These are phyloP conservation scores for Azemiops feae DNA, from an alignment of 2,113 vertebrate genomes.

Conservation along the genomic window DNA sequence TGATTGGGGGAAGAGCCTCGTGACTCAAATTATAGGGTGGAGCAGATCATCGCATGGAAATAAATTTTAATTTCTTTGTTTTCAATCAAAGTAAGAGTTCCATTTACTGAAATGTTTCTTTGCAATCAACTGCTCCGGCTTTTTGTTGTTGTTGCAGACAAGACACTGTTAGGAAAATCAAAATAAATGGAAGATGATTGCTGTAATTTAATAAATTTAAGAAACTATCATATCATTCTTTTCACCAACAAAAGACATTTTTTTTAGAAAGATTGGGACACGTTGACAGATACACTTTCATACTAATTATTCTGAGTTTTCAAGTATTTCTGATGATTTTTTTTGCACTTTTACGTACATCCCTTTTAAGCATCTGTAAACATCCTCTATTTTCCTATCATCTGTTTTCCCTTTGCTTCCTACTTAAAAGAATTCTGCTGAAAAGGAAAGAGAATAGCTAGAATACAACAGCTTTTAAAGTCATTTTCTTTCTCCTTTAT, in stretches of 20 bases:
- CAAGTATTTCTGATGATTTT: background rate
- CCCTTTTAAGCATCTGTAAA: background rate
- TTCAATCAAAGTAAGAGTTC: constrained; percentile 21
- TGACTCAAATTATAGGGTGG: constrained; percentile 53
- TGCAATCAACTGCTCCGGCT: constrained; percentile 15
- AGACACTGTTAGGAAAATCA: background rate
- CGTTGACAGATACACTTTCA: background rate
- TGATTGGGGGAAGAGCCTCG: constrained; percentile 58
- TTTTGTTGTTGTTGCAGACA: background rate
- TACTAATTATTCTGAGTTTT: background rate
- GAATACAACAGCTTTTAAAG: background rate
- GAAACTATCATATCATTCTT: background rate
- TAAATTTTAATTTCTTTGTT: constrained; percentile 53
- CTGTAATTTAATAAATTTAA: constrained; percentile 4
- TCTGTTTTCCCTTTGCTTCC: background rate
- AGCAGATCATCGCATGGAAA: constrained; percentile 15
- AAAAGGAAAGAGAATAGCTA: background rate
- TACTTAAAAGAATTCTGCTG: background rate
- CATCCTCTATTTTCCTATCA: background rate
- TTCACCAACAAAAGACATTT: background rate
- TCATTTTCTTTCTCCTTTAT: background rate
- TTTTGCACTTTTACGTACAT: background rate
- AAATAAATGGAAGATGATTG: constrained; percentile 9
- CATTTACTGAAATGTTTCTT: constrained; percentile 29
- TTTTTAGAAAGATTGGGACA: background rate